phyloP scores from a whole-genome alignment of 1,140 invertebrate species.

The Drosophila albomicans region DNA sequence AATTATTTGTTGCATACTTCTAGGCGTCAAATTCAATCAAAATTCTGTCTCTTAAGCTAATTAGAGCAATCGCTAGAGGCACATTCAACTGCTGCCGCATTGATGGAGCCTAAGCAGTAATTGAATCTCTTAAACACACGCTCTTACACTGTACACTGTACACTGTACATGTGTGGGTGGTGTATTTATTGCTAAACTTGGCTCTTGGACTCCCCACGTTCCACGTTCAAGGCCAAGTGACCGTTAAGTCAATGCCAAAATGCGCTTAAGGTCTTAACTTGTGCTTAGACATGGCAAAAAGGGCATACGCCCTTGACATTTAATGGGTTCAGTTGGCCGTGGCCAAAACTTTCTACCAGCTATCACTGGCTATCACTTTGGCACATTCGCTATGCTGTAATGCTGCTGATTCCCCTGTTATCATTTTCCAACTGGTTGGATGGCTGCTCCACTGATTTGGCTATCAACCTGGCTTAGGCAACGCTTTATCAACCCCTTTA shows the following conservation, averaged over 20 bases:
- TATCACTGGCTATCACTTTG: constrained; percentile 22
- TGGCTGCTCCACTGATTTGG: not conserved
- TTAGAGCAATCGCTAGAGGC: constrained; percentile 54
- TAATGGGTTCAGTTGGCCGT: constrained; percentile 14
- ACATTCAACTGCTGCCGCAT: constrained; percentile 21
- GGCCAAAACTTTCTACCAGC: constrained; percentile 21
- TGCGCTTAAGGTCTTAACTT: constrained; percentile 69
- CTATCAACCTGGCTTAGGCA: constrained; percentile 13
- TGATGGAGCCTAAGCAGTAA: constrained; percentile 23
- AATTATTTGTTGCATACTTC: constrained; percentile 50
- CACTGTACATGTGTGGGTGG: not conserved
- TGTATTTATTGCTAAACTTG: constrained; percentile 56
- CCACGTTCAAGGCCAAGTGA: constrained; percentile 54
- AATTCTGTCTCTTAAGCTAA: constrained; percentile 59
- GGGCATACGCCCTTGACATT: constrained; percentile 2
- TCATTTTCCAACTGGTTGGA: not conserved
- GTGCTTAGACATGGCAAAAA: constrained; percentile 33
- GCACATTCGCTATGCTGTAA: constrained; percentile 10
- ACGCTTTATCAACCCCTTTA: constrained; percentile 10
- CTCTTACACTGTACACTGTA: not conserved
- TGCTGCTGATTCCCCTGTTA: not conserved
- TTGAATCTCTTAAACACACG: constrained; percentile 40
- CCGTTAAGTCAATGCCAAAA: constrained; percentile 66
- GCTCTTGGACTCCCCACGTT: constrained; percentile 7
- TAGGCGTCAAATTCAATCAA: constrained; percentile 69